Evolutionary conservation across 2,888 invertebrate species (phyloP).

Genomic region (Drosophila mimetica): DNA sequence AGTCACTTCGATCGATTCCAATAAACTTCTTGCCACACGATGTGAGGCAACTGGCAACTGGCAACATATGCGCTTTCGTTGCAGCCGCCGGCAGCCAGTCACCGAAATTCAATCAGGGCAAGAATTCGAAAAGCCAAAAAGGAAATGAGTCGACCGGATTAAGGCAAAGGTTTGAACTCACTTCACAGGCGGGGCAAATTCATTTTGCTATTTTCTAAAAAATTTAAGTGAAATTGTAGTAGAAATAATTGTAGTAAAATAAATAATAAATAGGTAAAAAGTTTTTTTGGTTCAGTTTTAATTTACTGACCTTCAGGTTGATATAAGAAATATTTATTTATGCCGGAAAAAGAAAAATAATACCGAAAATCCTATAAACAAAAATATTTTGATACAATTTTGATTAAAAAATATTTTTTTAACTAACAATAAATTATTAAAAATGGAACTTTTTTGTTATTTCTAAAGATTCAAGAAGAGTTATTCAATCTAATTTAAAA

Average conservation of each 20-base stretch:
- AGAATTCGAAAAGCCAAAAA: constrained; percentile 29
- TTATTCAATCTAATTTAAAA: too few species aligned
- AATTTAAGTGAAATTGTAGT: neutral
- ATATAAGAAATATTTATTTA: too few species aligned
- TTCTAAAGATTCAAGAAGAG: too few species aligned
- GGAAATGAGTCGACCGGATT: constrained; percentile 14
- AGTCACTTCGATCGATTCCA: constrained; percentile 67
- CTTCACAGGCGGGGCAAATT: neutral
- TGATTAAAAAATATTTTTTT: too few species aligned
- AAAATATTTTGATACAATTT: too few species aligned
- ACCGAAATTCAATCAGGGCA: constrained; percentile 64
- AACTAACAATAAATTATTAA: too few species aligned
- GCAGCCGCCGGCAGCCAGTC: constrained; percentile 42
- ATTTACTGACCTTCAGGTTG: too few species aligned
- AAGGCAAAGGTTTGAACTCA: neutral
- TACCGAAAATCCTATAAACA: too few species aligned
- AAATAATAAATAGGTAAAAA: neutral
- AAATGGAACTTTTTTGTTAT: too few species aligned
- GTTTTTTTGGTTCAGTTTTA: too few species aligned
- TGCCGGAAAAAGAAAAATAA: too few species aligned
- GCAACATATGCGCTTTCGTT: constrained; percentile 51
- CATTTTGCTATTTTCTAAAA: neutral
- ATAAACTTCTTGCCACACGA: constrained; percentile 62
- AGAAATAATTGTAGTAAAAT: neutral
- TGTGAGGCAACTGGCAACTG: constrained; percentile 28